Evolutionary conservation across 2,888 invertebrate genomes (phyloP).

Genomic region (Neoaliturus tenellus): DNA sequence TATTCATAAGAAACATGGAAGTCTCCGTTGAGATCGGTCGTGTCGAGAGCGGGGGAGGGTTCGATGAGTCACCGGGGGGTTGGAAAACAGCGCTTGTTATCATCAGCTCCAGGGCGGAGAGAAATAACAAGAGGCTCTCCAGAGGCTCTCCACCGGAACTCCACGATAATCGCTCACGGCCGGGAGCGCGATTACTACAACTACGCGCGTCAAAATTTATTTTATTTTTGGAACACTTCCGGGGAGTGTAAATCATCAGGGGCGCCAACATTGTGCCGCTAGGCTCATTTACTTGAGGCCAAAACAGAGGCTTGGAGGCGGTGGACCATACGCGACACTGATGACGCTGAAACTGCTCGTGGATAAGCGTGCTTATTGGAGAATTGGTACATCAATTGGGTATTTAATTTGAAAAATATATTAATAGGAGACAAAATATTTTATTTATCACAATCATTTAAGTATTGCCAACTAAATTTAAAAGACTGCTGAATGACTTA

Average conservation of each 20-base stretch:
- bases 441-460: too few species aligned
- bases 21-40: not conserved
- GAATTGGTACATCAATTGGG: too few species aligned
- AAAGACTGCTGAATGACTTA: too few species aligned
- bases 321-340: not conserved
- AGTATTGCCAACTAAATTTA: too few species aligned
- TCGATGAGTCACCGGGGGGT: not conserved
- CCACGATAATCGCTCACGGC: too few species aligned
- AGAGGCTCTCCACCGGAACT: not conserved
- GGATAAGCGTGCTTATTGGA: too few species aligned
- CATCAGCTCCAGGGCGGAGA: not conserved
- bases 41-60: not conserved
- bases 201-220: not conserved
- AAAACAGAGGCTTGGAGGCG: not conserved
- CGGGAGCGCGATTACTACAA: not conserved
- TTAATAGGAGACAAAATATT: too few species aligned
- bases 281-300: not conserved
- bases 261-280: not conserved
- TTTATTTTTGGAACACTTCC: not conserved
- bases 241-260: not conserved
- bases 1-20: not conserved
- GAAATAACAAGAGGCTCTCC: not conserved
- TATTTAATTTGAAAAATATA: too few species aligned
- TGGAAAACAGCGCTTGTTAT: not conserved
- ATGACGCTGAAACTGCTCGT: not conserved